These are phyloP conservation scores for Halisarca cf. caerulea DNA, from an alignment of 37 sponge, comb jelly and placozoan genomes.

Conservation along the genomic window DNA sequence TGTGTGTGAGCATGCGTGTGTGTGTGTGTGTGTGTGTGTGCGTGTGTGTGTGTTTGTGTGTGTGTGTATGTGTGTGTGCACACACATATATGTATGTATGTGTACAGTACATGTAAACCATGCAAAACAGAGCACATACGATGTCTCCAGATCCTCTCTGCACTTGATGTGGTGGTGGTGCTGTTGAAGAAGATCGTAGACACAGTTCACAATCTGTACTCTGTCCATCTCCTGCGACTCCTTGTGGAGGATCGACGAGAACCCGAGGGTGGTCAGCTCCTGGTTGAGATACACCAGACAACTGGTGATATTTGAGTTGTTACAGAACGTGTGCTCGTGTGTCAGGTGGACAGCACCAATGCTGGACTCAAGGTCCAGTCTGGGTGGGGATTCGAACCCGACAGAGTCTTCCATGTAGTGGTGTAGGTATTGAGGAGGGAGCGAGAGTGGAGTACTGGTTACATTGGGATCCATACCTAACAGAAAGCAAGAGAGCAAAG, in stretches of 20 bases:
- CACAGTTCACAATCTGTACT: conserved; percentile 19
- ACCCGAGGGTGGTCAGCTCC: conserved; percentile 34
- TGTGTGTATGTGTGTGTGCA: no score
- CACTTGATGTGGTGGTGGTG: conserved; percentile 19
- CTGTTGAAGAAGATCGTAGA: conserved; percentile 45
- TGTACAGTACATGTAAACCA: background rate
- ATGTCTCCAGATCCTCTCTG: conserved; percentile 28
- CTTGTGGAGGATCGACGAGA: conserved; percentile 4
- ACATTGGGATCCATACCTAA: background rate
- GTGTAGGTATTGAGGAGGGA: background rate
- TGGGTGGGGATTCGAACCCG: conserved; percentile 15
- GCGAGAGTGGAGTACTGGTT: background rate
- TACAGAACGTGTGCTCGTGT: background rate
- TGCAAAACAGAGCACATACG: background rate
- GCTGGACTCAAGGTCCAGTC: background rate
- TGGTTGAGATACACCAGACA: conserved; percentile 1
- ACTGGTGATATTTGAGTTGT: background rate
- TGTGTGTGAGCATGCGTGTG: no score
- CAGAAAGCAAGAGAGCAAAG: background rate
- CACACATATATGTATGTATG: no score
- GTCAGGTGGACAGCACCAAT: background rate
- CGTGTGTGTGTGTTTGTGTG: no score
- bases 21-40: no score
- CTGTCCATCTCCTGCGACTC: background rate
- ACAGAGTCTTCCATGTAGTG: conserved; percentile 6